Conservation (phyloP, 2,797 vertebrate species). For the Danio tinwini region DNA sequence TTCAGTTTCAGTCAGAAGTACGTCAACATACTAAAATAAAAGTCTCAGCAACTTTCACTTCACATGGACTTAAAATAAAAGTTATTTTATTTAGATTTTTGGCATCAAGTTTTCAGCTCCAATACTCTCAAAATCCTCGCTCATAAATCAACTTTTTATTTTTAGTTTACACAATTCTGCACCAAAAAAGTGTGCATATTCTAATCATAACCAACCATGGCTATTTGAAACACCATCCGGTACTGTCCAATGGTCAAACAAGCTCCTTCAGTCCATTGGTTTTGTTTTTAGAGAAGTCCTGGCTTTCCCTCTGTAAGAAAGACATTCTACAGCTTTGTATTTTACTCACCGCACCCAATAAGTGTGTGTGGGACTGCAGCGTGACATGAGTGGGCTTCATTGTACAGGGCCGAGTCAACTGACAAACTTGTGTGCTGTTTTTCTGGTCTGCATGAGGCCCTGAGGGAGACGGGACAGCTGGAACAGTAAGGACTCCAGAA, state of each 20-base stretch:
- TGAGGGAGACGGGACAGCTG: conserved; percentile 30
- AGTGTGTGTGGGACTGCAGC: conserved; percentile 22
- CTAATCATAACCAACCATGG: no score
- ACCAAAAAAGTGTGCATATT: no score
- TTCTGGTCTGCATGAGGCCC: conserved; percentile 5
- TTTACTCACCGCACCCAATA: conserved; percentile 8
- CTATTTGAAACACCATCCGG: conserved; percentile 4
- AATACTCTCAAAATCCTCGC: no score
- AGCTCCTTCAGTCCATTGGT: background rate
- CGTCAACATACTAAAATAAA: no score
- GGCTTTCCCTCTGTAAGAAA: conserved; percentile 13
- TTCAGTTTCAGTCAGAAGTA: no score
- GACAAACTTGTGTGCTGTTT: conserved; percentile 41
- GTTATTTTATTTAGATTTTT: no score
- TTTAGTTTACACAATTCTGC: no score
- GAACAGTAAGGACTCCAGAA: conserved; percentile 9
- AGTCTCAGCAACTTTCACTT: no score
- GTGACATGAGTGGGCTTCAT: conserved; percentile 43
- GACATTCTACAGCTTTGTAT: conserved; percentile 7
- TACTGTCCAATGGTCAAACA: background rate
- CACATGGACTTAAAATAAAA: no score
- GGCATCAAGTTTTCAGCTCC: no score
- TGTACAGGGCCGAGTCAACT: conserved; percentile 45
- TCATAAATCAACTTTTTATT: no score
- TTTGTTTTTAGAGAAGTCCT: background rate